phyloP scores from a whole-genome alignment of 2,113 vertebrate genomes.

The Lasiurus cinereus region DNA sequence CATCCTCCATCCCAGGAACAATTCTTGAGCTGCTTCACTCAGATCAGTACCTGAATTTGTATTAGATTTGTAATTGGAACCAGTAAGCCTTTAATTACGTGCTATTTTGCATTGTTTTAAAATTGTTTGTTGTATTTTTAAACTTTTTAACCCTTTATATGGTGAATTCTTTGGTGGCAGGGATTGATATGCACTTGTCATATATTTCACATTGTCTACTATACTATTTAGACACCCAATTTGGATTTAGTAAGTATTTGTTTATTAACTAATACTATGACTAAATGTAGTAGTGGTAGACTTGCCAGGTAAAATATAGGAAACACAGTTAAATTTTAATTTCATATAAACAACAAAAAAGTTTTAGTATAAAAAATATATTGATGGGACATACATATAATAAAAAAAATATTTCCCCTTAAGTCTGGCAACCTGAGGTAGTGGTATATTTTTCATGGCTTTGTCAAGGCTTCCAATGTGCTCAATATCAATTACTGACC shows the following conservation, averaged over 20 bases:
- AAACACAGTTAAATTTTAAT: conserved; percentile 14
- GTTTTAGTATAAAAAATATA: not conserved
- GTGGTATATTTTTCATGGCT: not conserved
- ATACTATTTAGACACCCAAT: not conserved
- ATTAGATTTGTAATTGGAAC: not conserved
- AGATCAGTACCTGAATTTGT: not conserved
- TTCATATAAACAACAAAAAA: not conserved
- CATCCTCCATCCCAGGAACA: not conserved
- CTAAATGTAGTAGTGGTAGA: not conserved
- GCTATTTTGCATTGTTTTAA: conserved; percentile 15
- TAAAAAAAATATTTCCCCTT: not conserved
- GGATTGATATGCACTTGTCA: not conserved
- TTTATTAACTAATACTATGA: not conserved
- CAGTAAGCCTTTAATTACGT: not conserved
- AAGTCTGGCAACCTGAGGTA: not conserved
- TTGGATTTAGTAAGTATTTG: not conserved
- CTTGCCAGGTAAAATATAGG: not conserved
- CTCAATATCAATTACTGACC: conserved; percentile 22
- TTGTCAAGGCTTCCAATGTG: conserved; percentile 29
- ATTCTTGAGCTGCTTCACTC: not conserved
- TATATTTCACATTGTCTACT: not conserved
- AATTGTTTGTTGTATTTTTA: not conserved
- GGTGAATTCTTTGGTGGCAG: not conserved
- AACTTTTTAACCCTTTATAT: not conserved
- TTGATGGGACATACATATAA: not conserved